Evolutionary conservation across 2,888 invertebrate genomes (phyloP), one percentile per base, ranked within the genome.

Genomic region (Junonia oenone): DNA sequence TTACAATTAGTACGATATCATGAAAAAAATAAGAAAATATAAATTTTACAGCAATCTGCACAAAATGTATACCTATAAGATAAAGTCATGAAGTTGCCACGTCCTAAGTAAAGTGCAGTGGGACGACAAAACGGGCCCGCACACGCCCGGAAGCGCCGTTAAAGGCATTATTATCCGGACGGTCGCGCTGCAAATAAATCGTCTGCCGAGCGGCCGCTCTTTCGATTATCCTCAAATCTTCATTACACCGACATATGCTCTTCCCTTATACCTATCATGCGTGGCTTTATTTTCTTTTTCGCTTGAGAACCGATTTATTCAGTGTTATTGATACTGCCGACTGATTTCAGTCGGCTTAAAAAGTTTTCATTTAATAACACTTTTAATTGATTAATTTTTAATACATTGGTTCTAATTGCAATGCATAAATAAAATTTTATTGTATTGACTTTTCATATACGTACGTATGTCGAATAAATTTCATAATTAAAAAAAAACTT

Each of bases 211-310:
- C 80, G 75, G 71, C 68, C 78, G 84, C 81, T 81, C 81, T 87
- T 90, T 90, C 90, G 90, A 90, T 91, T 90, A 89, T 90, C 85
- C 83, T 89, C 90, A 90, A 90, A 91, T 90, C 90, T 90, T 90
- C 90, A 90, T 91, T 90, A 90, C 83, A 78, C 68, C 77, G 81
- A 84, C 84, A 75, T 80, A 81, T 80, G 78, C 78, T 74, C 71
- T 74, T 70, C 68, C 71, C 72, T 71, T 65, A 60, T 57, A 61
- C 55, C 57, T 56, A 50, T 48, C 60, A 47, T 51, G 51, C 46
- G 38, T 51, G 14, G 26, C 45, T 56, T 58, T 59, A 56, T 56
- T 56, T 59, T 59, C 62, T 56, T 60, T 64, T 55, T 55, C 40
- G 48, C 47, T 58, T 35, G 38, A 31, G 33, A 55, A 49, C 45